A percentile compares a stretch with the other conserved stretches of the same genome.
These are phyloP conservation scores for Chaitophorus viminalis DNA, from an alignment of 2,888 invertebrate genomes.

Conservation along the genomic window DNA sequence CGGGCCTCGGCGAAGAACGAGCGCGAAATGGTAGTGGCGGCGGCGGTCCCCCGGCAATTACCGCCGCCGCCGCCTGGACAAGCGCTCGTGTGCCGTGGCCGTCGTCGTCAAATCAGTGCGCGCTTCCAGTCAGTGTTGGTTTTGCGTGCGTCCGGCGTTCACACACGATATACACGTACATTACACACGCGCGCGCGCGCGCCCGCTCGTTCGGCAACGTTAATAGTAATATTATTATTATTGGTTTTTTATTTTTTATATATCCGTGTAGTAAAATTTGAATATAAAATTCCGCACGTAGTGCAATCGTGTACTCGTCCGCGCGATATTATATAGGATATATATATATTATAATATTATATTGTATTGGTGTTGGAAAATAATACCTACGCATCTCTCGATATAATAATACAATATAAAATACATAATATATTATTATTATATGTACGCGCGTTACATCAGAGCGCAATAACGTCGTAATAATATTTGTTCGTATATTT, in stretches of 20 bases:
- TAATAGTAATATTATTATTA: not conserved
- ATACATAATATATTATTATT: too few relatives aligned
- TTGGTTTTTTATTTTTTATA: too few relatives aligned
- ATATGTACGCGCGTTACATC: not conserved
- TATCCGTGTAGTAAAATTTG: too few relatives aligned
- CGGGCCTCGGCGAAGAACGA: constrained; percentile 25
- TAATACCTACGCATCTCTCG: too few relatives aligned
- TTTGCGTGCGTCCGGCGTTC: constrained; percentile 37
- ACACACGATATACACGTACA: not conserved
- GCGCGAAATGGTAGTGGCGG: constrained; percentile 43
- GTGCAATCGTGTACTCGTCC: too few relatives aligned
- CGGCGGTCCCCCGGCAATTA: constrained; percentile 30
- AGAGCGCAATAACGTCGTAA: not conserved
- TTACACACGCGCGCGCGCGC: not conserved
- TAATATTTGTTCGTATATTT: not conserved
- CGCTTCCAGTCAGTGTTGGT: constrained; percentile 34
- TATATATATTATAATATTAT: too few relatives aligned
- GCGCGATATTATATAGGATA: too few relatives aligned
- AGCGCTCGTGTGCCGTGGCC: not conserved
- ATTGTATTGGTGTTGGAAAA: too few relatives aligned
- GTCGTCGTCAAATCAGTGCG: constrained; percentile 15
- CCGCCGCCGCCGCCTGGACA: constrained; percentile 28
- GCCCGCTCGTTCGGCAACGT: not conserved
- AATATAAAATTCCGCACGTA: too few relatives aligned
- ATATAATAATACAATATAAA: too few relatives aligned